These are phyloP conservation scores for Mesocricetus auratus DNA, from an alignment of 2,113 vertebrate species.

Conservation along the genomic window DNA sequence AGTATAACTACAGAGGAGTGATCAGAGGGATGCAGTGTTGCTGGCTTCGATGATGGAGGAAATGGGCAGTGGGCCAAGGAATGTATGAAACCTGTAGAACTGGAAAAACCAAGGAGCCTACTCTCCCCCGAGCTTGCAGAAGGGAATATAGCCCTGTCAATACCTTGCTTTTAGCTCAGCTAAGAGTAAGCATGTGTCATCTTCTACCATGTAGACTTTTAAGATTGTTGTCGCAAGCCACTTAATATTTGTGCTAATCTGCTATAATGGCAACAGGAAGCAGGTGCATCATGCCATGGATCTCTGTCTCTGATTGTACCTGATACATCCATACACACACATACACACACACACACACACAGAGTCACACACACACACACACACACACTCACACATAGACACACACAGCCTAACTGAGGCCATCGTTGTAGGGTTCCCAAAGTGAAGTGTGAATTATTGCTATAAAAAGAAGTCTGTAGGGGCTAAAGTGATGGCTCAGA, in stretches of 20 bases:
- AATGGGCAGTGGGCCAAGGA: slow-evolving; percentile 23
- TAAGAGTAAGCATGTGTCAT: neutral
- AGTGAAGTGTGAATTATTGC: neutral
- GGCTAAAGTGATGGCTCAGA: no score
- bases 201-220: neutral
- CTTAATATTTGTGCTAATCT: slow-evolving; percentile 1
- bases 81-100: neutral
- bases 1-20: slow-evolving; percentile 53
- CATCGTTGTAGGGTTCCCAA: neutral
- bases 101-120: slow-evolving; percentile 21
- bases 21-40: slow-evolving; percentile 8
- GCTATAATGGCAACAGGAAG: slow-evolving; percentile 8
- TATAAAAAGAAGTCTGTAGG: neutral
- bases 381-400: neutral
- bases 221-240: slow-evolving; percentile 23
- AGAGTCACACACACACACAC: neutral
- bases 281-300: neutral
- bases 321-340: neutral
- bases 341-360: neutral
- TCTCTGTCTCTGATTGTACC: slow-evolving; percentile 4
- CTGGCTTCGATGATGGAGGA: slow-evolving; percentile 29
- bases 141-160: neutral
- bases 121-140: neutral
- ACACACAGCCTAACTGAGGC: neutral
- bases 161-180: neutral